Conservation (phyloP, 2,888 invertebrate genomes). For the Ethmia dodecea region DNA sequence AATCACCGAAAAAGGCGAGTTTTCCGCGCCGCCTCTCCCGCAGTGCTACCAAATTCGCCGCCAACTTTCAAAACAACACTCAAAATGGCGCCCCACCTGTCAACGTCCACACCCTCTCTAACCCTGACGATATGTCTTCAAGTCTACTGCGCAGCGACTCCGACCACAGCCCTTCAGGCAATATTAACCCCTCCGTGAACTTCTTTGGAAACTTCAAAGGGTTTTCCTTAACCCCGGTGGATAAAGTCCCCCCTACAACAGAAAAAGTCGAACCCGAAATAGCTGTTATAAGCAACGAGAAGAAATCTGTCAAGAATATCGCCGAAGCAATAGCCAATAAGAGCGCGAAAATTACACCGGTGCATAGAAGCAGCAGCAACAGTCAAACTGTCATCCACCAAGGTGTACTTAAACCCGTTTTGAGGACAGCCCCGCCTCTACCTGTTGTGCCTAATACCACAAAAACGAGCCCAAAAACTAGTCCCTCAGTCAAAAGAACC, state of each 20-base stretch:
- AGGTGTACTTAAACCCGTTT: conserved; percentile 60
- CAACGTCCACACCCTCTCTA: conserved; percentile 74
- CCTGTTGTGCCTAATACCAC: conserved; percentile 72
- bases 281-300: conserved; percentile 14
- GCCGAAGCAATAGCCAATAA: conserved; percentile 33
- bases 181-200: conserved; percentile 72
- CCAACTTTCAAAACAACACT: conserved; percentile 58
- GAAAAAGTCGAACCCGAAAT: conserved; percentile 24
- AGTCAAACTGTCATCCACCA: conserved; percentile 52
- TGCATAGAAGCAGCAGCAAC: conserved; percentile 61
- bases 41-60: conserved; percentile 66
- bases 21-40: conserved; percentile 63
- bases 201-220: conserved; percentile 94
- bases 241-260: conserved; percentile 52
- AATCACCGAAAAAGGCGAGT: conserved; percentile 66
- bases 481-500: conserved; percentile 56
- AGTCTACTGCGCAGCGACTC: conserved; percentile 79
- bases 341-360: conserved; percentile 77
- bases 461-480: conserved; percentile 49
- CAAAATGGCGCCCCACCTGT: conserved; percentile 51
- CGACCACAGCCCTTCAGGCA: conserved; percentile 62
- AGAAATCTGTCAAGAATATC: conserved; percentile 19
- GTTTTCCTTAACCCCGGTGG: conserved; percentile 85
- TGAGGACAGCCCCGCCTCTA: conserved; percentile 80
- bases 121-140: conserved; percentile 84